Evolutionary conservation across 2,888 invertebrate genomes (phyloP).

Genomic region (Pseudococcus jackbeardsleyi): DNA sequence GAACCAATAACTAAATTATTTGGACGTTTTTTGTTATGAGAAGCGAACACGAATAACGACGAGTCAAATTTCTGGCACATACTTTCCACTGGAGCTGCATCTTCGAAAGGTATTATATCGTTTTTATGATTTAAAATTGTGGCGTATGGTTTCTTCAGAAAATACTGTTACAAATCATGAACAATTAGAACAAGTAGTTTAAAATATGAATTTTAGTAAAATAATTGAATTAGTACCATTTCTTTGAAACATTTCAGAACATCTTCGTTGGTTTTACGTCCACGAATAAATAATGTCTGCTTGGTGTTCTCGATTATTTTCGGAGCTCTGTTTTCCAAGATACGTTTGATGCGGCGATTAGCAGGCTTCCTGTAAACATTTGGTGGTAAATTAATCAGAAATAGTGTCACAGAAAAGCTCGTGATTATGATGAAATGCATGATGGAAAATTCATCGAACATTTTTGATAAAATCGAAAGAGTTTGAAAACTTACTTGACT

Average conservation of each 20-base stretch:
- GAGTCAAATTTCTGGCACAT: slow-evolving; percentile 87
- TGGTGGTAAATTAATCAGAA: too few species aligned
- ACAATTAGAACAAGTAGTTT: not conserved
- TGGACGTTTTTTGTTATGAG: slow-evolving; percentile 95
- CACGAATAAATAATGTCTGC: slow-evolving; percentile 86
- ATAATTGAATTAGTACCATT: slow-evolving; percentile 72
- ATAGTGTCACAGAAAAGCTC: too few species aligned
- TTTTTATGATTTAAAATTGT: slow-evolving; percentile 84
- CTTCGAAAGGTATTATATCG: slow-evolving; percentile 93
- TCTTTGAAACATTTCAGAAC: slow-evolving; percentile 85
- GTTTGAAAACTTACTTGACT: slow-evolving; percentile 70
- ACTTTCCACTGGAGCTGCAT: slow-evolving; percentile 84
- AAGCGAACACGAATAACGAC: slow-evolving; percentile 90
- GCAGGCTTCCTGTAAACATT: slow-evolving; percentile 81
- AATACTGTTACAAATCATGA: slow-evolving; percentile 72
- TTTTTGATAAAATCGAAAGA: not conserved
- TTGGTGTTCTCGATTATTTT: slow-evolving; percentile 91
- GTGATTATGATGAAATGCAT: not conserved
- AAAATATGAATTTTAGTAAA: not conserved
- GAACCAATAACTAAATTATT: slow-evolving; percentile 88
- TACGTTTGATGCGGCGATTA: slow-evolving; percentile 89
- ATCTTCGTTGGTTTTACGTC: slow-evolving; percentile 82
- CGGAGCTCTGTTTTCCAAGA: slow-evolving; percentile 84
- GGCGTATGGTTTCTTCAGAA: slow-evolving; percentile 88
- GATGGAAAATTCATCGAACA: not conserved